Conservation (phyloP, 2,888 invertebrate species). For the Dynastes maya region DNA sequence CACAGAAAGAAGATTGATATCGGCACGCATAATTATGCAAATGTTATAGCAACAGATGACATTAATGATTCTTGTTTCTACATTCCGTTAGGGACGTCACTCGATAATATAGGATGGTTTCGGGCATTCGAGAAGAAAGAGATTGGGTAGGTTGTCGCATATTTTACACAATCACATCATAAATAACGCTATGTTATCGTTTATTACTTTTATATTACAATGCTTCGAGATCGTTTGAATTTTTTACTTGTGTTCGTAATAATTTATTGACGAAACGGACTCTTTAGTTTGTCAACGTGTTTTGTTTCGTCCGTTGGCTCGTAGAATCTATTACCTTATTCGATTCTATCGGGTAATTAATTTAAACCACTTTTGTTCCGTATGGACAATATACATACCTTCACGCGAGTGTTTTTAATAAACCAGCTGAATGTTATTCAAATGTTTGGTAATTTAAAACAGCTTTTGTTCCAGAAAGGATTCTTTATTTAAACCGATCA, state of each 20-base stretch:
- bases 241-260: constrained; percentile 44
- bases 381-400: constrained; percentile 36
- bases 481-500: constrained; percentile 1
- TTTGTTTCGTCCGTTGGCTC: constrained; percentile 30
- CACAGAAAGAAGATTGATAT: constrained; percentile 60
- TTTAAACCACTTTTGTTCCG: constrained; percentile 26
- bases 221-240: constrained; percentile 47
- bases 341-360: constrained; percentile 44
- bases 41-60: constrained; percentile 63
- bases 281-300: constrained; percentile 45
- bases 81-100: constrained; percentile 57
- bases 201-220: constrained; percentile 54
- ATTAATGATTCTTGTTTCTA: constrained; percentile 62
- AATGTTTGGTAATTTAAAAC: constrained; percentile 38
- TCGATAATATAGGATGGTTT: constrained; percentile 55
- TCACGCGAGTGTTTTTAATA: constrained; percentile 27
- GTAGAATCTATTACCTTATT: constrained; percentile 47
- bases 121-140: constrained; percentile 54
- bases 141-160: constrained; percentile 56
- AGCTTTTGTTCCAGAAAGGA: constrained; percentile 24
- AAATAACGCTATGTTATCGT: constrained; percentile 56
- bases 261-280: constrained; percentile 42
- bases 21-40: constrained; percentile 64
- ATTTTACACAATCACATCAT: constrained; percentile 59
- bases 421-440: constrained; percentile 31